A percentile compares a stretch with the other conserved stretches of the same genome.
phyloP scores from a whole-genome alignment of 1,140 invertebrate genomes.

The Eumeta japonica region DNA sequence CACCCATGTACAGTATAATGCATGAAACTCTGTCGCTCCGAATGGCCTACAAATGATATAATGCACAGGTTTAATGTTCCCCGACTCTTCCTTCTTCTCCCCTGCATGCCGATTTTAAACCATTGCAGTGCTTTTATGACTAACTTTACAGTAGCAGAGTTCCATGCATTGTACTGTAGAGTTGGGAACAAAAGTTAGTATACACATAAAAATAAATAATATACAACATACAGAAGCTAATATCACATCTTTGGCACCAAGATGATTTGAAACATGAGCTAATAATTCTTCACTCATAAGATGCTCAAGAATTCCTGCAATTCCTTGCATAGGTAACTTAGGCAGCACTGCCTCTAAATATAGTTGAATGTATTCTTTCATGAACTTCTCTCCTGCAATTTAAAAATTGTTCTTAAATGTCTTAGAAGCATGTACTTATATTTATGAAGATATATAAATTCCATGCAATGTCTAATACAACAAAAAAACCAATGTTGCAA shows the following conservation, averaged over 20 bases:
- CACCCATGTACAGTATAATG: too few species aligned
- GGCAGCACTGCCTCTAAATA: conserved; percentile 66
- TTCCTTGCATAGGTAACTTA: conserved; percentile 68
- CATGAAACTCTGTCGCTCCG: too few species aligned
- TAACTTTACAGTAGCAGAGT: too few species aligned
- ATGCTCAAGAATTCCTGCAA: conserved; percentile 64
- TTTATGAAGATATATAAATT: background rate
- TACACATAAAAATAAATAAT: too few species aligned
- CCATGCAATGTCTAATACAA: background rate
- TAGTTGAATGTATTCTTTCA: conserved; percentile 38
- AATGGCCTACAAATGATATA: too few species aligned
- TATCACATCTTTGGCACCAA: conserved; percentile 83
- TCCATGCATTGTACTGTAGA: too few species aligned
- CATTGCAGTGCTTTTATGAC: too few species aligned
- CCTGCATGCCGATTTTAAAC: too few species aligned
- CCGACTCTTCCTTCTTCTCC: too few species aligned
- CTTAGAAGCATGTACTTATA: background rate
- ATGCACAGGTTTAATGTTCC: too few species aligned
- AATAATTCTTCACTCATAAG: conserved; percentile 68
- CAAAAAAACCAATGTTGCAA: too few species aligned
- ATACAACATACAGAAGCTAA: conserved; percentile 65
- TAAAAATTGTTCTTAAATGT: background rate
- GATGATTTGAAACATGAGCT: conserved; percentile 66
- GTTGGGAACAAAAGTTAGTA: too few species aligned
- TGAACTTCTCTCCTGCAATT: conserved; percentile 44